Evolutionary conservation across 53 echinoderm and acorn worm species (phyloP).

Genomic region (Stichopus horrens): DNA sequence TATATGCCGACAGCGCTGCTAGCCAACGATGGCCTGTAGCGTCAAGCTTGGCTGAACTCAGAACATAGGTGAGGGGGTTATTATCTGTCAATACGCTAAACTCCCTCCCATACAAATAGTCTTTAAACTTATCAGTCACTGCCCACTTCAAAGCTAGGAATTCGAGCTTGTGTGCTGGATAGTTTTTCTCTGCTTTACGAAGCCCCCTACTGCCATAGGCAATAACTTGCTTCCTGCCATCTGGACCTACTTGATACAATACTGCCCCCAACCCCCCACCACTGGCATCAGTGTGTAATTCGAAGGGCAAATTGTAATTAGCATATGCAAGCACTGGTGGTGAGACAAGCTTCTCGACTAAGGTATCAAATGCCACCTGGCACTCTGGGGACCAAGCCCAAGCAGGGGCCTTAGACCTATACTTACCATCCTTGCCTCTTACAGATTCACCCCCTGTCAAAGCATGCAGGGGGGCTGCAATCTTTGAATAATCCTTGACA

Average conservation of each 20-base stretch:
- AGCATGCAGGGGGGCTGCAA: conserved; percentile 21
- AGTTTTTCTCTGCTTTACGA: conserved; percentile 35
- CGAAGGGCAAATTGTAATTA: conserved; percentile 11
- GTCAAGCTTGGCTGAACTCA: conserved; percentile 30
- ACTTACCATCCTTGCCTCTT: not conserved
- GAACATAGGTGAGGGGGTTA: conserved; percentile 35
- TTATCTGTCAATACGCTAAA: conserved; percentile 35
- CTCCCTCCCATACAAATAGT: conserved; percentile 38
- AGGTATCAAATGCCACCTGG: not conserved
- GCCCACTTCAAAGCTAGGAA: conserved; percentile 44
- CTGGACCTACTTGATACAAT: conserved; percentile 17
- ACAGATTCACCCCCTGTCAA: conserved; percentile 1
- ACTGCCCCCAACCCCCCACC: conserved; percentile 47
- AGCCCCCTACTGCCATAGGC: conserved; percentile 50
- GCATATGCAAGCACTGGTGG: conserved; percentile 49
- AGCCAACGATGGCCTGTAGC: conserved; percentile 65
- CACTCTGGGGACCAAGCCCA: conserved; percentile 21
- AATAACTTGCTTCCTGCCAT: conserved; percentile 35
- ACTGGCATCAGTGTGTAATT: conserved; percentile 52
- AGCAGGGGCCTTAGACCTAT: not conserved
- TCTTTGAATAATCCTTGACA: conserved; percentile 8
- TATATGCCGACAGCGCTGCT: conserved; percentile 41
- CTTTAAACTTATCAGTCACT: conserved; percentile 42
- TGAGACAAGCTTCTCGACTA: conserved; percentile 4
- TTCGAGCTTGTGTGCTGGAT: conserved; percentile 40